Base-by-base conservation (phyloP, 2,797 vertebrate genomes). In the Apogon hyalosoma region DNA sequence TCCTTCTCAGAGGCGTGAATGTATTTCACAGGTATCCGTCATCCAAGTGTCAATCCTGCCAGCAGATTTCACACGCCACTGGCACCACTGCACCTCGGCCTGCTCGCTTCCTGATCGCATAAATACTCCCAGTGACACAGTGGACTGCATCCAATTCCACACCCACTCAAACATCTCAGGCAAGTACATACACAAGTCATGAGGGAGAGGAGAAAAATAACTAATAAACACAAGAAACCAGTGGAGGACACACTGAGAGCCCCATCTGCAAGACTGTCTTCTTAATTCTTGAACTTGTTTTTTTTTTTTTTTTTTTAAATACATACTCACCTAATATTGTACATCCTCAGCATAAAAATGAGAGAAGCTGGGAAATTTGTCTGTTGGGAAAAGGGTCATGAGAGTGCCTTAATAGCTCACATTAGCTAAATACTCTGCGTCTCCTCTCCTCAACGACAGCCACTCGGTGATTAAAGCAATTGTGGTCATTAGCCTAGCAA, bases 21-120 rank as follows among this genome's bases (percentile, higher is more conserved):
- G 90, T 91, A 93, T 94, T 94, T 93, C 88, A 87, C 90, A 94
- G 90, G 90, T 95, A 92, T 93, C 92, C 86, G 79, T 93, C 94
- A 93, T 92, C 90, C 87, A 65, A 83, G 88, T 93, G 93, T 93
- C 95, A 94, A 91, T 94, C 91, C 86, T 33, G 73, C 74, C 68
- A 21, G 79, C 79, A 84, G 70, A 93, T 95, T 95, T 95, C 93
- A 95, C 94, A 95, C 92, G 73, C 92, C 94, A 88, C 78, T 93
- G 93, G 90, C 87, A 89, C 90, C 89, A 87, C 80, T 43, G 77
- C 83, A 81, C 77, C 65, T 84, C 76, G 69, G 76, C 80, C 87
- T 85, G 79, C 76, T 77, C 52, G 67, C 79, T 78, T 83, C 83
- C 82, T 87, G 86, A 91, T 86, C 90, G 87, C 88, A 89, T 88